Evolutionary conservation across 2,888 invertebrate genomes (phyloP).

Genomic region (Seira musarum): DNA sequence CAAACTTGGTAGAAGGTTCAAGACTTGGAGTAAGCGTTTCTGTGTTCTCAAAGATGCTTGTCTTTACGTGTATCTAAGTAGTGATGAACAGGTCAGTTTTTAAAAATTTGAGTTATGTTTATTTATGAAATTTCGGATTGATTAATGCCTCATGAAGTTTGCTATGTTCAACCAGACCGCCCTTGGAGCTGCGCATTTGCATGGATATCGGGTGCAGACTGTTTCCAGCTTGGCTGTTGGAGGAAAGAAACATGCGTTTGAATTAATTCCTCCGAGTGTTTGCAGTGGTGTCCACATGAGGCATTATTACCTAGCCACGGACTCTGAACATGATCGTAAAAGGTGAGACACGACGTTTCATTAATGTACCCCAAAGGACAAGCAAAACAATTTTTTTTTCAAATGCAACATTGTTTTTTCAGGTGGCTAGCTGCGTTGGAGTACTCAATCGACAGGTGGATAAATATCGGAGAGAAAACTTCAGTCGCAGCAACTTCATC

Average conservation of each 20-base stretch:
- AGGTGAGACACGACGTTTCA: slow-evolving; percentile 76
- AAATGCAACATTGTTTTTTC: slow-evolving; percentile 68
- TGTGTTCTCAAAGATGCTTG: slow-evolving; percentile 97
- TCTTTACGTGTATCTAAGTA: slow-evolving; percentile 86
- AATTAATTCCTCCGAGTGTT: slow-evolving; percentile 89
- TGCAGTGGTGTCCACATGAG: slow-evolving; percentile 77
- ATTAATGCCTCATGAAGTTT: slow-evolving; percentile 2
- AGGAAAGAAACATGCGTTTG: slow-evolving; percentile 93
- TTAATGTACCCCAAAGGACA: background rate
- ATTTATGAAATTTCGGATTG: background rate
- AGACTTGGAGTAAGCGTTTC: slow-evolving; percentile 91
- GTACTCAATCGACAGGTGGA: slow-evolving; percentile 93
- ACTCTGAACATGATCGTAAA: slow-evolving; percentile 95
- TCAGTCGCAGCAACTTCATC: slow-evolving; percentile 1
- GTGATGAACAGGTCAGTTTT: slow-evolving; percentile 57
- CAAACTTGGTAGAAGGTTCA: slow-evolving; percentile 82
- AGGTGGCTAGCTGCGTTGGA: slow-evolving; percentile 96
- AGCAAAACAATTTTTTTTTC: background rate
- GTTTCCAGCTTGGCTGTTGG: slow-evolving; percentile 78
- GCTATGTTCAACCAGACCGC: slow-evolving; percentile 41
- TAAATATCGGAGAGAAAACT: slow-evolving; percentile 69
- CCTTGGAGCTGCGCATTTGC: slow-evolving; percentile 86
- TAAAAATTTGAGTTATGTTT: slow-evolving; percentile 1
- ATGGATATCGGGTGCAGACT: slow-evolving; percentile 90
- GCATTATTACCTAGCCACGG: slow-evolving; percentile 93